Evolutionary conservation across 2,113 vertebrate genomes (phyloP).

Genomic region (Ahaetulla prasina): DNA sequence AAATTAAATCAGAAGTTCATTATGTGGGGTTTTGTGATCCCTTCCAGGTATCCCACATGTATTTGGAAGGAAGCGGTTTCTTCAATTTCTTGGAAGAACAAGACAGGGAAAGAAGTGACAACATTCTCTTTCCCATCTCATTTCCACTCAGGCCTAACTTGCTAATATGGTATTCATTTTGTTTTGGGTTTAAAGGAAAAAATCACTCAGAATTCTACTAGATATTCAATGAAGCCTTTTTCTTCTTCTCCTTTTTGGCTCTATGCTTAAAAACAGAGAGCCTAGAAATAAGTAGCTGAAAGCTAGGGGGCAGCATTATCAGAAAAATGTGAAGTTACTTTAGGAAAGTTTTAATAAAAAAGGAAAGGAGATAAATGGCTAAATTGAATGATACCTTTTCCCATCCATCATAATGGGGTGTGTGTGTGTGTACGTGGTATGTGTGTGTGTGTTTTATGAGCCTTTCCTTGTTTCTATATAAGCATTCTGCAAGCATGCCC

Average conservation of each 20-base stretch:
- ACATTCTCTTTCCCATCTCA: neutral
- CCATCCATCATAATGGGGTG: neutral
- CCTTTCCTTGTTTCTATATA: neutral
- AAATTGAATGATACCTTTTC: neutral
- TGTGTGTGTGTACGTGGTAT: no score
- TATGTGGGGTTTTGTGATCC: neutral
- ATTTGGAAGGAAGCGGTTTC: neutral
- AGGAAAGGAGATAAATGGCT: neutral
- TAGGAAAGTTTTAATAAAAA: neutral
- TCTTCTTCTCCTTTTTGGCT: neutral
- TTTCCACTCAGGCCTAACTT: neutral
- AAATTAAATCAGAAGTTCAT: neutral
- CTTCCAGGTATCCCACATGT: neutral
- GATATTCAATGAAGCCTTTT: neutral
- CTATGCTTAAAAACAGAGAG: neutral
- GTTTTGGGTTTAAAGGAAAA: neutral
- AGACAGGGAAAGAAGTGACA: no score
- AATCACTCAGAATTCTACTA: neutral
- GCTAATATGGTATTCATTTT: neutral
- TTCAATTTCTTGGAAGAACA: neutral
- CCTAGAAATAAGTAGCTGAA: neutral
- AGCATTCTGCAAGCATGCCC: neutral
- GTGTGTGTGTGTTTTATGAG: neutral
- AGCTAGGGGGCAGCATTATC: neutral
- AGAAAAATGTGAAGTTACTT: neutral